phyloP scores from a whole-genome alignment of 1,140 invertebrate genomes.

The Maconellicoccus hirsutus region DNA sequence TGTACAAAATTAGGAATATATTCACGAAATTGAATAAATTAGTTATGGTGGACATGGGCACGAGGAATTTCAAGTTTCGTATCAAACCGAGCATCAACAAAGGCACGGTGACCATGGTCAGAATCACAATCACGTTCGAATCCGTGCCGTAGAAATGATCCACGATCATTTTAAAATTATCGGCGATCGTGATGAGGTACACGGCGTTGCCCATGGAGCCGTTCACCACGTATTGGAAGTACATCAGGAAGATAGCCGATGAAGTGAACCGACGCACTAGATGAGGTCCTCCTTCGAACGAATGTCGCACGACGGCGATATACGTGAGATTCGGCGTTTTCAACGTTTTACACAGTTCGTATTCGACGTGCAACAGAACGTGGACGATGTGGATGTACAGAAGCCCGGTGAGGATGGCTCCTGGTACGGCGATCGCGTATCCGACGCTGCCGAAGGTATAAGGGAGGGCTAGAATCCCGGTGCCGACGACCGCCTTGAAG shows the following conservation, averaged over 20 bases:
- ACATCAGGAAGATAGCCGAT: background rate
- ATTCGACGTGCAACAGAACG: background rate
- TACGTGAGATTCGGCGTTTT: background rate
- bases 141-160: background rate
- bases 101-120: background rate
- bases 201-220: background rate
- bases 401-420: constrained; percentile 32
- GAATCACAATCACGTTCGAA: background rate
- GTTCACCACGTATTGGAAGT: background rate
- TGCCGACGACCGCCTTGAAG: constrained; percentile 41
- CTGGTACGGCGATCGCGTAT: constrained; percentile 35
- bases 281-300: background rate
- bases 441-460: constrained; percentile 41
- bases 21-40: background rate
- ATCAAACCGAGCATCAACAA: background rate
- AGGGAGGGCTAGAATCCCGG: constrained; percentile 44
- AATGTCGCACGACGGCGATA: background rate
- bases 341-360: background rate
- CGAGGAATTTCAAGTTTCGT: background rate
- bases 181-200: background rate
- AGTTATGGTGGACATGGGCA: background rate
- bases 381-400: background rate
- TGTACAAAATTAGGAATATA: background rate
- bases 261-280: background rate
- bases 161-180: background rate